Conservation (phyloP, 2,888 invertebrate genomes). For the Eugnorisma glareosa region DNA sequence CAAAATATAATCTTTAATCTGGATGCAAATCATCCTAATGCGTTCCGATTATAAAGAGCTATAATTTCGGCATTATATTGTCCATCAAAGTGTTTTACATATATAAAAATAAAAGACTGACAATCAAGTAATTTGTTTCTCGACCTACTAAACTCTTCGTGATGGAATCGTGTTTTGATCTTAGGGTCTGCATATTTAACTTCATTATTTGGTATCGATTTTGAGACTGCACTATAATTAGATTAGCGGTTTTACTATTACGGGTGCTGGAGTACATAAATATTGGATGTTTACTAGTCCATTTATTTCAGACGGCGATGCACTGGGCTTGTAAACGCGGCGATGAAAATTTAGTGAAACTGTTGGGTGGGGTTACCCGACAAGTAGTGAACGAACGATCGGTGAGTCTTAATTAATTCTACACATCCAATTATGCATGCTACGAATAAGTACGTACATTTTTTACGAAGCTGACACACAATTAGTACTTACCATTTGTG, state of each 20-base stretch:
- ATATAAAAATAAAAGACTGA: slow-evolving; percentile 88
- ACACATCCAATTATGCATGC: slow-evolving; percentile 21
- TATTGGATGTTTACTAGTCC: slow-evolving; percentile 35
- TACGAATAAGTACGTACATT: slow-evolving; percentile 24
- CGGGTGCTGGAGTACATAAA: not conserved
- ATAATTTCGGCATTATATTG: slow-evolving; percentile 90
- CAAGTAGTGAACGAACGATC: slow-evolving; percentile 96
- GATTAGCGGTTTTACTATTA: slow-evolving; percentile 48
- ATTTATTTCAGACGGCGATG: slow-evolving; percentile 95
- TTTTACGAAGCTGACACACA: not conserved
- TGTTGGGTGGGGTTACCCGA: slow-evolving; percentile 96
- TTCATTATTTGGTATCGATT: slow-evolving; percentile 79
- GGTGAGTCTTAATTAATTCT: slow-evolving; percentile 88
- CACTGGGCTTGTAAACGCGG: slow-evolving; percentile 99
- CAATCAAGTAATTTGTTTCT: slow-evolving; percentile 90
- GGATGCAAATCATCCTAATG: slow-evolving; percentile 90
- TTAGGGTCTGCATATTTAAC: slow-evolving; percentile 79
- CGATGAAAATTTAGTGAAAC: slow-evolving; percentile 96
- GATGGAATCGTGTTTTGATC: slow-evolving; percentile 82
- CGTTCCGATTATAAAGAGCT: slow-evolving; percentile 89
- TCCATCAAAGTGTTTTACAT: slow-evolving; percentile 90
- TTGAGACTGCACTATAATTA: slow-evolving; percentile 71
- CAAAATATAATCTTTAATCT: slow-evolving; percentile 90
- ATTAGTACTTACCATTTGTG: not conserved
- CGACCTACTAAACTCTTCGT: slow-evolving; percentile 88